A percentile compares a stretch with the other conserved stretches of the same genome.
Evolutionary conservation across 37 sponge, comb jelly and placozoan species (phyloP).

Genomic region (Cladorhizidae sp.): DNA sequence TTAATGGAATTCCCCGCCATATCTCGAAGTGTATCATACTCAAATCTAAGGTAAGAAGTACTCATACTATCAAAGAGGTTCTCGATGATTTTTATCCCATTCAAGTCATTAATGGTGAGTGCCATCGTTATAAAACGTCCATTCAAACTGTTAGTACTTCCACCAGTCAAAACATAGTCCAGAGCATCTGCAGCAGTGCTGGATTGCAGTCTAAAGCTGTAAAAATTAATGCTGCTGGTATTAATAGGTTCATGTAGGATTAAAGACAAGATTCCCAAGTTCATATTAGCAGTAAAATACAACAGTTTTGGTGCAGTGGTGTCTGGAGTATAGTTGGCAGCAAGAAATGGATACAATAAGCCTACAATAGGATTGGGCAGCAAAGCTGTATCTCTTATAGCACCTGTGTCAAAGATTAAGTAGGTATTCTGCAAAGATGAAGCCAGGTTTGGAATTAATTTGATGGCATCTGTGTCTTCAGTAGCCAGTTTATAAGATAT

Average conservation of each 20-base stretch:
- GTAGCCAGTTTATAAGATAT: conserved; percentile 40
- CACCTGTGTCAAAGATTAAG: conserved; percentile 62
- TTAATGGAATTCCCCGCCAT: conserved; percentile 69
- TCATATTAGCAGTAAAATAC: conserved; percentile 61
- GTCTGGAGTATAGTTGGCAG: conserved; percentile 61
- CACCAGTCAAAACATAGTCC: conserved; percentile 60
- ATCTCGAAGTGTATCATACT: conserved; percentile 60
- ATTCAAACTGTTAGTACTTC: conserved; percentile 63
- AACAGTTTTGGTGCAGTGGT: conserved; percentile 67
- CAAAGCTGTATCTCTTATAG: conserved; percentile 24
- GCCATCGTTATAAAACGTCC: conserved; percentile 48
- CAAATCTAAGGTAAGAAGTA: conserved; percentile 55
- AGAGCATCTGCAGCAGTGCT: not conserved
- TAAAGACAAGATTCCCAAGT: conserved; percentile 57
- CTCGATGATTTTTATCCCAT: conserved; percentile 81
- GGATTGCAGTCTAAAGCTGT: conserved; percentile 48
- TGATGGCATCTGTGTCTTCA: conserved; percentile 65
- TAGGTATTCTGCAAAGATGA: conserved; percentile 58
- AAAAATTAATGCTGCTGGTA: conserved; percentile 38
- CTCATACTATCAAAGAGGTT: conserved; percentile 41
- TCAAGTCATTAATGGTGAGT: conserved; percentile 68
- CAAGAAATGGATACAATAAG: not conserved
- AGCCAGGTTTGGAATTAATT: conserved; percentile 68
- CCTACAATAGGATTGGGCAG: not conserved
- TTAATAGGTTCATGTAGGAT: conserved; percentile 88